Conservation (phyloP, 2,113 vertebrate genomes). For the Trochalopteron elliotii region DNA sequence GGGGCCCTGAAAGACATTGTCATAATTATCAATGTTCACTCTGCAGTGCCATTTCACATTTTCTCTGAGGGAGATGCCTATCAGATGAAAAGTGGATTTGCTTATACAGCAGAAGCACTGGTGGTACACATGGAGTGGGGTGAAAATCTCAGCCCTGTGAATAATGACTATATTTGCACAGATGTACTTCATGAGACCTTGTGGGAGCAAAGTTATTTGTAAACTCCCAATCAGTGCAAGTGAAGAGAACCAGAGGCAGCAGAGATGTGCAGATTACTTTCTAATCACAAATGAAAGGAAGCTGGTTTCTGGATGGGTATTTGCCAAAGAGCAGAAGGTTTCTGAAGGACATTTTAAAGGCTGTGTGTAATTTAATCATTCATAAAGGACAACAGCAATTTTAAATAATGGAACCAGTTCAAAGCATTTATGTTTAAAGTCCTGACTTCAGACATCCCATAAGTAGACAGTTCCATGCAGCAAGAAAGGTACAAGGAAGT, state of each 20-base stretch:
- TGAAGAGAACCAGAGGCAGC: constrained; percentile 14
- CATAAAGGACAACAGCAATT: background rate
- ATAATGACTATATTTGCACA: background rate
- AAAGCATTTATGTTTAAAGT: background rate
- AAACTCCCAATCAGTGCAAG: background rate
- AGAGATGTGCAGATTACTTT: background rate
- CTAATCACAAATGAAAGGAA: background rate
- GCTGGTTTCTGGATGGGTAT: background rate
- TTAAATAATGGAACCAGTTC: background rate
- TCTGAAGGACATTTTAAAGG: background rate
- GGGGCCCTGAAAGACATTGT: background rate
- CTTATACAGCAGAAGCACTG: background rate
- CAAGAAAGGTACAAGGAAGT: background rate
- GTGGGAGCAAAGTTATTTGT: background rate
- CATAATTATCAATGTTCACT: background rate
- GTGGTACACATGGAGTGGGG: background rate
- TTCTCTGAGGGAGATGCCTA: background rate
- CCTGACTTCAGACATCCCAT: background rate
- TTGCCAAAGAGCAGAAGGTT: background rate
- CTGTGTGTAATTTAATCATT: background rate
- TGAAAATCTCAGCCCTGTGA: background rate
- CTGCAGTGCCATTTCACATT: constrained; percentile 1
- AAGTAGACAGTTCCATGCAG: background rate
- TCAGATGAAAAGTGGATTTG: background rate
- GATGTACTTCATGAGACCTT: fast-evolving